A percentile compares a stretch with the other conserved stretches of the same genome.
These are phyloP conservation scores for Mimachlamys varia DNA, from an alignment of 2,888 invertebrate genomes.

Conservation along the genomic window DNA sequence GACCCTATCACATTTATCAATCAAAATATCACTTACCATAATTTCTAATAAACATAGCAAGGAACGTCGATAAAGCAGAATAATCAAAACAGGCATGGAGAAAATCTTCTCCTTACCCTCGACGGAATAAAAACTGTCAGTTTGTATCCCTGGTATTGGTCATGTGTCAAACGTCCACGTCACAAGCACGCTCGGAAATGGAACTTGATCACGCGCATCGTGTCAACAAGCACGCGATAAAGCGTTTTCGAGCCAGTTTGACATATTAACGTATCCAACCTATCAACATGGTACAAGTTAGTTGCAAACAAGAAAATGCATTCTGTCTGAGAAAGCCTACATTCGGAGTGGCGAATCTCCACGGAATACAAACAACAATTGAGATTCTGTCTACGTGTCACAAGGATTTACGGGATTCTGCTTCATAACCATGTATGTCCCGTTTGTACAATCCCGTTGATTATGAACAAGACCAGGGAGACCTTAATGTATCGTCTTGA, in stretches of 20 bases:
- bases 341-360: too few species aligned
- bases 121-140: not conserved
- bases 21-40: not conserved
- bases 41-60: not conserved
- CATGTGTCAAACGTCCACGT: not conserved
- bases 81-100: not conserved
- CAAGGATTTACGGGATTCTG: not conserved
- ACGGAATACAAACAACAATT: not conserved
- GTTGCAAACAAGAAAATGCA: not conserved
- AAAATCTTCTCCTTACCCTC: not conserved
- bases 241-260: not conserved
- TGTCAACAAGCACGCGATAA: not conserved
- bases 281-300: not conserved
- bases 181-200: not conserved
- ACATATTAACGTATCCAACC: not conserved
- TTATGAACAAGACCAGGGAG: not conserved
- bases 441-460: not conserved
- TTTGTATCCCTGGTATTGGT: not conserved
- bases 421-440: not conserved
- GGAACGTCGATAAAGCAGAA: not conserved
- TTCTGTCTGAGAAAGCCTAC: too few species aligned
- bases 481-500: too few species aligned
- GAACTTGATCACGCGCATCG: not conserved
- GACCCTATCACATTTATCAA: constrained; percentile 2
- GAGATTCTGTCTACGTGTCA: not conserved